These are phyloP conservation scores for Botia kubotai DNA, from an alignment of 2,797 vertebrate species.

Conservation along the genomic window DNA sequence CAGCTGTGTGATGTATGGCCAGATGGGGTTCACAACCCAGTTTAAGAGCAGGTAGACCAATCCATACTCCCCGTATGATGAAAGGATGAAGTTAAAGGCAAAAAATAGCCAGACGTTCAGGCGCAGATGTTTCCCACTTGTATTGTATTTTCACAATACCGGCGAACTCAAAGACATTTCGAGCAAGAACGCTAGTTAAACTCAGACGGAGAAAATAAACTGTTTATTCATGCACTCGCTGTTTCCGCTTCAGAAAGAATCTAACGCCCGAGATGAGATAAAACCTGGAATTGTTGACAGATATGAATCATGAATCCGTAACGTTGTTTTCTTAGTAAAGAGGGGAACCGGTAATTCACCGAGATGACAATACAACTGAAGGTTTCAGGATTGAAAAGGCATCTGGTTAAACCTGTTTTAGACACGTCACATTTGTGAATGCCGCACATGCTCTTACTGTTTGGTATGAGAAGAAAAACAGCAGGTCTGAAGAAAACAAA, in stretches of 20 bases:
- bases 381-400: background rate
- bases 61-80: slow-evolving; percentile 22
- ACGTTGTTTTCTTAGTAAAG: background rate
- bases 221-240: background rate
- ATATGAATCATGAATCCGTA: background rate
- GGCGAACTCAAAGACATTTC: slow-evolving; percentile 2
- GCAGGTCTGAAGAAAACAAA: background rate
- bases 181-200: background rate
- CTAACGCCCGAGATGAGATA: slow-evolving; percentile 10
- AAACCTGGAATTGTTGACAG: background rate
- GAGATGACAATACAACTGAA: background rate
- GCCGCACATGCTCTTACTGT: slow-evolving; percentile 3
- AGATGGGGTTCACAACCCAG: slow-evolving; percentile 3
- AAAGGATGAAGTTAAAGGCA: slow-evolving; percentile 10
- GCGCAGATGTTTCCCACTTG: slow-evolving; percentile 37
- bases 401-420: slow-evolving; percentile 22
- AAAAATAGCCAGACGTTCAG: background rate
- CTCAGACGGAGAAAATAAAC: background rate
- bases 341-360: background rate
- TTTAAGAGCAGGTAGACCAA: slow-evolving; percentile 26
- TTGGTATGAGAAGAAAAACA: background rate
- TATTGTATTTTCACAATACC: slow-evolving; percentile 3
- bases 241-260: slow-evolving; percentile 16
- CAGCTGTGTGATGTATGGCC: slow-evolving; percentile 43
- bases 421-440: background rate